A percentile compares a stretch with the other conserved stretches of the same genome.
Evolutionary conservation across 2,888 invertebrate species (phyloP).

Genomic region (Nudaria mundana): DNA sequence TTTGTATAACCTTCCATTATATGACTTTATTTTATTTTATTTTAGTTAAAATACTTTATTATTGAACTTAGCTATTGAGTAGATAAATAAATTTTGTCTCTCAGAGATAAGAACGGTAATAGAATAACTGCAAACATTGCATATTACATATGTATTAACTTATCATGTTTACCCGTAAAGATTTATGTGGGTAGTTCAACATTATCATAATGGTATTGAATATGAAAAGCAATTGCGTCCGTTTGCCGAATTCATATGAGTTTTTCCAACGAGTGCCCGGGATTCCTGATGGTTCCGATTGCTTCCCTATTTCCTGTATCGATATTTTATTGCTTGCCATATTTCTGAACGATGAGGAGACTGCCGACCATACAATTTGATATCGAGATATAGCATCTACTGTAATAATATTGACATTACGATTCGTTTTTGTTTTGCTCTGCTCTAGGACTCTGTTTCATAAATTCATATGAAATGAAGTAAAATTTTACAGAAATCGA

Average conservation of each 20-base stretch:
- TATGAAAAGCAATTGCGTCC: conserved; percentile 31
- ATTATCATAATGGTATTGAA: conserved; percentile 42
- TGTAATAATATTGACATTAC: conserved; percentile 64
- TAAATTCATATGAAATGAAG: too few relatives aligned
- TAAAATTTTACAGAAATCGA: too few relatives aligned
- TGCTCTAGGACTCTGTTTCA: conserved; percentile 27
- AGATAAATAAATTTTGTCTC: too few relatives aligned
- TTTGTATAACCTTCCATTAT: too few relatives aligned
- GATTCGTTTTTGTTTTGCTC: conserved; percentile 51
- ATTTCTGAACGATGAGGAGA: conserved; percentile 62
- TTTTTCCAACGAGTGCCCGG: conserved; percentile 52
- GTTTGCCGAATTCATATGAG: conserved; percentile 38
- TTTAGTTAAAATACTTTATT: too few relatives aligned
- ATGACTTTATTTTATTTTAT: too few relatives aligned
- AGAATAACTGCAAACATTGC: conserved; percentile 12
- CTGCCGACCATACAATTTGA: conserved; percentile 49
- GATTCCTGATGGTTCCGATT: conserved; percentile 49
- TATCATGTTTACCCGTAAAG: conserved; percentile 31
- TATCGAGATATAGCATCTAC: conserved; percentile 47
- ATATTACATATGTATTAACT: conserved; percentile 25
- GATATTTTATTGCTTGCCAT: conserved; percentile 74
- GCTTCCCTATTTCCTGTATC: conserved; percentile 66
- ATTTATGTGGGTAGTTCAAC: conserved; percentile 25
- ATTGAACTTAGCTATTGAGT: too few relatives aligned
- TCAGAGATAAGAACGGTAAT: conserved; percentile 16